phyloP scores from a whole-genome alignment of 1,140 invertebrate genomes.

The Drosophila navojoa region DNA sequence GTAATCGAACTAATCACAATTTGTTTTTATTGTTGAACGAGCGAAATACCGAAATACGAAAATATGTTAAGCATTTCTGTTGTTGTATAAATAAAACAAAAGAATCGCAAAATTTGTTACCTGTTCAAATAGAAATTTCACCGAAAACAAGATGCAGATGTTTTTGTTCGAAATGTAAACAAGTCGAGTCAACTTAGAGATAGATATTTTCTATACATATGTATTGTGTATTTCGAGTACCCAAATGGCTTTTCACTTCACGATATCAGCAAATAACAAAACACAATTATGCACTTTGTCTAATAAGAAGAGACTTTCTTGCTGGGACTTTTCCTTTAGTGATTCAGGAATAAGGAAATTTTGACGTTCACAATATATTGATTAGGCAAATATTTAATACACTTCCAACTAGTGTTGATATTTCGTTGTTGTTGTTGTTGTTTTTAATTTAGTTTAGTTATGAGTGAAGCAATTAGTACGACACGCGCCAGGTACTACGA shows the following conservation, averaged over 20 bases:
- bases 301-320: constrained; percentile 14
- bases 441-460: constrained; percentile 20
- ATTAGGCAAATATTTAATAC: constrained; percentile 19
- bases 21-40: constrained; percentile 15
- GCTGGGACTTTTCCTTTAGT: background rate
- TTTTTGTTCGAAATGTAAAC: constrained; percentile 55
- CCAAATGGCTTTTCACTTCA: constrained; percentile 46
- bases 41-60: constrained; percentile 4
- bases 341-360: background rate
- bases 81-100: constrained; percentile 26
- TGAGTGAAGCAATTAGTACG: constrained; percentile 52
- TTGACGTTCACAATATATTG: constrained; percentile 4
- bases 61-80: constrained; percentile 20
- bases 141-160: constrained; percentile 64
- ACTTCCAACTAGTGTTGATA: constrained; percentile 6
- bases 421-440: constrained; percentile 16
- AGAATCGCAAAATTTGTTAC: constrained; percentile 45
- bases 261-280: constrained; percentile 22
- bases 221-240: constrained; percentile 4
- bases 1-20: constrained; percentile 7
- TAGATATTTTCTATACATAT: constrained; percentile 26
- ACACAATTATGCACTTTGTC: constrained; percentile 55
- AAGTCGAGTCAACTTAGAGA: constrained; percentile 18
- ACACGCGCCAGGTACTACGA: constrained; percentile 46
- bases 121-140: constrained; percentile 53